Base-by-base conservation (phyloP, 2,113 vertebrate genomes). In the Chloropsis hardwickii region DNA sequence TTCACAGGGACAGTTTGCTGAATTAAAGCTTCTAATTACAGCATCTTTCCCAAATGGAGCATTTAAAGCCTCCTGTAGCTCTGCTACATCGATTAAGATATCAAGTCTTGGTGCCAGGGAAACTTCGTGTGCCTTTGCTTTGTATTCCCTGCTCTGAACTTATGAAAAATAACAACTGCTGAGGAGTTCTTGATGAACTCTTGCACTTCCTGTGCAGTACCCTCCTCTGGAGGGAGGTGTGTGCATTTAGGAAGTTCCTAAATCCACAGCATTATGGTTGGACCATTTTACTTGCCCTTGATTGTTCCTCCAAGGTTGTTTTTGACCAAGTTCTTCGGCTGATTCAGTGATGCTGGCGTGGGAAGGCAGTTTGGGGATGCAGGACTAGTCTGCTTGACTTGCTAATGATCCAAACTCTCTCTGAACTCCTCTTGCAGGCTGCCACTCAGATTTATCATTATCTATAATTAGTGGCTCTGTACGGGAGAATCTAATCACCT, bases 401-500 rank as follows among this genome's bases (percentile, higher is more conserved):
- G 21, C 76, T 82, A 9, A 42, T 29, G 81, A 62, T 82, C 82
- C 69, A 33, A 54, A 45, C 45, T 82, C 28, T 42, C 76, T 79
- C 79, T 78, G 48, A 73, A 64, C 67, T 66, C 25, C 69, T 40
- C 66, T 90, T 80, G 56, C 85, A 79, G 45, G 48, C 50, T 87
- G 85, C 93, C 70, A 13, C 62, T 65, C 3, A 72, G 85, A 47
- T 80, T 87, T 88, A 51, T 92, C 74, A 47, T 94, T 86, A 87
- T 33, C 81, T 90, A 15, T 94, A 94, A 92, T 95, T 92, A 95
- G 74, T 1, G 2, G 35, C 56, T 60, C 50, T 86, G 50, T 73
- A 51, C 10, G 13, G 51, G 66, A 82, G 87, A 73, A 81, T 65
- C 76, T 94, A 90, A 95, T 91, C 87, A 94, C 88, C 90, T 97